Conservation (phyloP, 2,888 invertebrate genomes). For the Orthosia cruda region DNA sequence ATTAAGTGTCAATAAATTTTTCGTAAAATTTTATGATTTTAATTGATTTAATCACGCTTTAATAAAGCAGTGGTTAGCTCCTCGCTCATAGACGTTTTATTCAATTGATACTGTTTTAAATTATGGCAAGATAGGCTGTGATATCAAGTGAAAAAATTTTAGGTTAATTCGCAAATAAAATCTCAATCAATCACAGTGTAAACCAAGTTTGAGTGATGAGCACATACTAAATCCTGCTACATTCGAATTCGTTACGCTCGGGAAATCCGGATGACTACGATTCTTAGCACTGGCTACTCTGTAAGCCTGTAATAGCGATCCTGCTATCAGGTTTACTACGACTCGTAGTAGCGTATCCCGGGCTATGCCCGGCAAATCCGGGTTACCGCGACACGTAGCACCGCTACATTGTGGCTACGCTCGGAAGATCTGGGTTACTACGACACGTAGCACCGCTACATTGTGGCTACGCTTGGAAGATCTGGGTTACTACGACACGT, state of each 20-base stretch:
- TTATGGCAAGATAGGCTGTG: neutral
- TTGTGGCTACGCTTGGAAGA: too few relatives aligned
- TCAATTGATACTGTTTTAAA: neutral
- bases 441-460: neutral
- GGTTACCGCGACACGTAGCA: neutral
- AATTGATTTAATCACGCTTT: slow-evolving; percentile 16
- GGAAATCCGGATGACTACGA: too few relatives aligned
- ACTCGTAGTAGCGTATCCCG: too few relatives aligned
- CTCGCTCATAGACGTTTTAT: neutral
- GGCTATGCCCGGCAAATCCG: neutral
- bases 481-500: neutral
- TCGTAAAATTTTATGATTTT: slow-evolving; percentile 32
- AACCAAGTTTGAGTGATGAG: neutral
- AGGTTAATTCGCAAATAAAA: neutral
- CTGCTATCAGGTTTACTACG: too few relatives aligned
- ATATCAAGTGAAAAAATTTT: neutral
- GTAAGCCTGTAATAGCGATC: too few relatives aligned
- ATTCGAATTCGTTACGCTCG: neutral
- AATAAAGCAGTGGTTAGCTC: neutral
- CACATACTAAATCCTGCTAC: neutral
- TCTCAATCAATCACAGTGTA: neutral
- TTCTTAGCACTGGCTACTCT: too few relatives aligned
- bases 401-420: neutral
- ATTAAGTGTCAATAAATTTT: slow-evolving; percentile 27
- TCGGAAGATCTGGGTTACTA: neutral